Evolutionary conservation across 1,140 invertebrate species (phyloP), one percentile per base, ranked within the genome.

Genomic region (Bombus huntii): DNA sequence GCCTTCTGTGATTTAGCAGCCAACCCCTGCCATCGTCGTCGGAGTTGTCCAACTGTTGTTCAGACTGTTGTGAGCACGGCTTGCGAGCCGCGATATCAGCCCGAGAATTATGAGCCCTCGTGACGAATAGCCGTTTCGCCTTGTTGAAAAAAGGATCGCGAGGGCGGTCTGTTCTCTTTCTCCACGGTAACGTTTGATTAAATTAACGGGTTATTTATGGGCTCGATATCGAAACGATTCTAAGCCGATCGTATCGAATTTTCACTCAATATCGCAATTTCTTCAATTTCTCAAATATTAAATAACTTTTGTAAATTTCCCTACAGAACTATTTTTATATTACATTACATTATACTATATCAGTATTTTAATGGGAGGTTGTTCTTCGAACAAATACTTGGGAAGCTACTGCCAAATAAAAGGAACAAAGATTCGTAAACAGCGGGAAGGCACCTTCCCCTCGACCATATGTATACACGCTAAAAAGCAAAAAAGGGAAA

Each of bases 11-110:
- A 90, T 90, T 90, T 89, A 89, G 25, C 62, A 77, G 53, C 73
- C 68, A 70, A 42, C 83, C 70, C 65, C 73, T 72, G 72, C 59
- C 74, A 79, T 34, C 73, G 65, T 66, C 72, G 22, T 65, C 42
- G 34, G 70, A 90, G 79, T 90, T 90, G 80, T 81, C 80, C 89
- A 81, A 90, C 88, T 90, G 86, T 90, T 90, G 86, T 88, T 81
- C 74, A 62, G 59, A 65, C 81, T 77, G 79, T 82, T 81, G 75
- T 34, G 83, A 72, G 81, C 77, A 81, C 74, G 47, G 72, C 74
- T 78, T 70, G 72, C 65, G 70, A 81, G 66, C 71, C 79, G 59
- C 66, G 82, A 88, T 81, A 90, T 70, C 72, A 70, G 42, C 53
- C 68, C 18, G 53, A 87, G 80, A 90, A 79, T 85, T 90, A 90